Evolutionary conservation across 1,140 invertebrate species (phyloP), one percentile per base, ranked within the genome.

Genomic region (Thaumatotibia leucotreta): DNA sequence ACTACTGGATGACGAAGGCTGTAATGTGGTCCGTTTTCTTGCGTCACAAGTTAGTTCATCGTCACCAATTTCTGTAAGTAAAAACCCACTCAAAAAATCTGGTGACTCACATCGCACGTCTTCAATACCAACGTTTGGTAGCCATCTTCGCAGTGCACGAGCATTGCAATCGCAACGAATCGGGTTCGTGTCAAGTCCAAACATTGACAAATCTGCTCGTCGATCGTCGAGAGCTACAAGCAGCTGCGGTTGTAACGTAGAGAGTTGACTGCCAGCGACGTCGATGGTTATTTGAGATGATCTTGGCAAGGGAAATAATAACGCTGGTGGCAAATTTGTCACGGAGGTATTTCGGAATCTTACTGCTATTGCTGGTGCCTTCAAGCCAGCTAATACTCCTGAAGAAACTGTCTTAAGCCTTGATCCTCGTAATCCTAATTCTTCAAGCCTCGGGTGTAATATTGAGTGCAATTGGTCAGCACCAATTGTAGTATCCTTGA

Each of bases 251-350:
- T 95, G 93, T 2, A 98, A 80, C 0, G 94, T 96, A 4, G 92
- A 92, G 39, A 98, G 91, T 80, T 95, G 94, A 76, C 95, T 97
- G 8, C 95, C 95, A n/a, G 93, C 92, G 0, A 98, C 92, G 79
- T 97, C 95, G 0, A 98, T 90, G 5, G 91, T 93, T 14, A 98
- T 94, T 64, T 94, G 93, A 0, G 96, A 96, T 2, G 97, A 98
- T 76, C 96, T 93, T 0, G 97, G 97, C n/a, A 98, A 93, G 0
- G 97, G 96, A 75, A 97, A 97, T 61, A 98, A 93, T 20, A 98
- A 79, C 0, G 96, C 94, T 4, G 96, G 94, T 2, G 96, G 96
- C 66, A 98, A 90, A 0, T 92, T 91, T 27, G 93, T 93, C 1
- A 98, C 80, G 0, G 96, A 97, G 1, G 97, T 97, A 77, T 97